Base-by-base conservation (phyloP, 2,797 vertebrate species). In the Micrastur ruficollis region DNA sequence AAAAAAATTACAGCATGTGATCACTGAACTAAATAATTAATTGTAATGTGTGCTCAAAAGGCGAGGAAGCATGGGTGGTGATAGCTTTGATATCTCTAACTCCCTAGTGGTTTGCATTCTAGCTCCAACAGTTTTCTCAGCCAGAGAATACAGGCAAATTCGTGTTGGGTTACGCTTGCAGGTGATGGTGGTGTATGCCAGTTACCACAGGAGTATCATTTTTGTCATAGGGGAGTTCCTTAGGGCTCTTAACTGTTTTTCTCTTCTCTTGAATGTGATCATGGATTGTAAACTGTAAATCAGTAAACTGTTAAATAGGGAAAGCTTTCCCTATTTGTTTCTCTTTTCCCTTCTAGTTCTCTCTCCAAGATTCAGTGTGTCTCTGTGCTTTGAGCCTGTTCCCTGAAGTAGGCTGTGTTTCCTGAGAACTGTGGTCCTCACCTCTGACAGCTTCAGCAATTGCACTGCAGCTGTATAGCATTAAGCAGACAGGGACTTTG, bases 151-250 rank as follows among this genome's bases (percentile, higher is more conserved):
- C 15, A 9, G 46, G 29, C 19, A 22, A 17, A 22, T 3, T 25
- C 8, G 12, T 26, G 0, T 16, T 18, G 90, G 31, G 23, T 73
- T 52, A 1, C 0, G 1, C 18, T 59, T n/a, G 44, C 15, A 34
- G 38, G 87, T 6, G 32, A 11, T 46, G 34, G 42, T 32, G 49
- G n/a, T 3, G 1, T 23, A 4, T 21, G 50, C 2, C 8, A 6
- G 3, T 40, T 22, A 34, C 36, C 9, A 6, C 46, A 32, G 56
- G 20, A 53, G 32, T 11, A 4, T 46, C 2, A 4, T 17, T 79
- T 47, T 52, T 72, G 31, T 73, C 36, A 6, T 0, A 23, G 50
- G 16, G 22, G 8, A 73, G 62, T 55, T 75, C 29, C 58, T 72
- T 55, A 79, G 31, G 34, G 17, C 40, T 91, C 36, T 16, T 23